Evolutionary conservation across 2,888 invertebrate species (phyloP).

Genomic region (Lochmaea crataegi): DNA sequence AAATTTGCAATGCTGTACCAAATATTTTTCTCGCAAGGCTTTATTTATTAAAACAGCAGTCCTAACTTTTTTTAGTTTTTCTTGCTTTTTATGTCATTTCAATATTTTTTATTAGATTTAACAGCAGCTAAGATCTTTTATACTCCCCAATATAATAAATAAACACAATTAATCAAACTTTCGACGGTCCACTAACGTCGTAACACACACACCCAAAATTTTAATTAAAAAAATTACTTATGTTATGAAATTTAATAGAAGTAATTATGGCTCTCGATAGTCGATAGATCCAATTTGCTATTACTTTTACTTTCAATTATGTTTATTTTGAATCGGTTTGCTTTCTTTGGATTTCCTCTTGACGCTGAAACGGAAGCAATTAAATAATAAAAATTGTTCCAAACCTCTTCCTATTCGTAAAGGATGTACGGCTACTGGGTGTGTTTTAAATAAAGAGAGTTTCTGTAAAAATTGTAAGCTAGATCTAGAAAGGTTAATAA

Average conservation of each 20-base stretch:
- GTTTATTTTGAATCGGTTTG: background rate
- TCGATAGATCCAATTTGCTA: background rate
- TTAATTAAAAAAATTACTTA: slow-evolving; percentile 24
- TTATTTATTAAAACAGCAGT: no score
- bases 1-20: no score
- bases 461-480: no score
- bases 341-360: background rate
- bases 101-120: no score
- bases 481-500: no score
- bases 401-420: no score
- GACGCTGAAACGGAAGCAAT: background rate
- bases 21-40: no score
- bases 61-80: no score
- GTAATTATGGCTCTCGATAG: background rate
- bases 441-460: no score
- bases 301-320: slow-evolving; percentile 12
- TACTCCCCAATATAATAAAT: background rate
- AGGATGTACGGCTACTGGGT: no score
- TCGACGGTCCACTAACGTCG: slow-evolving; percentile 45
- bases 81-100: no score
- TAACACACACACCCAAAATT: slow-evolving; percentile 38
- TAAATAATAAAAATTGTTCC: background rate
- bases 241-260: slow-evolving; percentile 34
- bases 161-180: slow-evolving; percentile 46
- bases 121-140: background rate